Evolutionary conservation across 2,888 invertebrate genomes (phyloP).

Genomic region (Andrena marginata): DNA sequence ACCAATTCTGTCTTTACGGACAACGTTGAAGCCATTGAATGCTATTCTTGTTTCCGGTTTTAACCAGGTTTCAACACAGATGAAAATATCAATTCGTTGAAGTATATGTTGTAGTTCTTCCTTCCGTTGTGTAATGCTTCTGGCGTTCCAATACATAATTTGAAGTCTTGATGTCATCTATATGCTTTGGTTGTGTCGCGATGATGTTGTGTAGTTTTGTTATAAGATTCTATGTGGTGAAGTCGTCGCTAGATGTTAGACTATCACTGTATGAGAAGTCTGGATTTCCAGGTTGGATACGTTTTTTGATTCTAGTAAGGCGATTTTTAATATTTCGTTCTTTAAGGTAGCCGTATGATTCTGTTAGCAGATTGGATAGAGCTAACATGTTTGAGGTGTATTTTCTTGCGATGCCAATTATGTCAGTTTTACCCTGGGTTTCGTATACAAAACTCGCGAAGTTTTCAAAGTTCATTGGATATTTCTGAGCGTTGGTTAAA

Average conservation of each 20-base stretch:
- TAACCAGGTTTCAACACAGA: constrained; percentile 9
- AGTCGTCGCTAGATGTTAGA: background rate
- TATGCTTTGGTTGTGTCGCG: too few relatives aligned
- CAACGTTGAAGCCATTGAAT: background rate
- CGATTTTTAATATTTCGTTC: background rate
- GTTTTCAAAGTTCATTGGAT: background rate
- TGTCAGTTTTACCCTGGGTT: background rate
- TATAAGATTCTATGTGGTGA: background rate
- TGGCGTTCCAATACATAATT: background rate
- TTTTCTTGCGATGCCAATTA: background rate
- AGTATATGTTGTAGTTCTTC: background rate
- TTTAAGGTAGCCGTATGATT: background rate
- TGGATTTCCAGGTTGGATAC: background rate
- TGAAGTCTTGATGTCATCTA: background rate
- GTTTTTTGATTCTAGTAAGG: background rate
- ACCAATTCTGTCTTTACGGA: constrained; percentile 12
- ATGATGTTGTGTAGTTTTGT: too few relatives aligned
- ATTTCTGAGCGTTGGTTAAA: background rate
- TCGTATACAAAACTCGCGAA: background rate
- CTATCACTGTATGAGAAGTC: background rate
- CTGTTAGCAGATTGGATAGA: background rate
- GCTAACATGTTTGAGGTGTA: background rate
- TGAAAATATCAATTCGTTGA: constrained; percentile 2
- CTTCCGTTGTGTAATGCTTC: background rate
- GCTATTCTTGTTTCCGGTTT: background rate